Base-by-base conservation (phyloP, 2,888 invertebrate species). In the Chloromyia formosa region DNA sequence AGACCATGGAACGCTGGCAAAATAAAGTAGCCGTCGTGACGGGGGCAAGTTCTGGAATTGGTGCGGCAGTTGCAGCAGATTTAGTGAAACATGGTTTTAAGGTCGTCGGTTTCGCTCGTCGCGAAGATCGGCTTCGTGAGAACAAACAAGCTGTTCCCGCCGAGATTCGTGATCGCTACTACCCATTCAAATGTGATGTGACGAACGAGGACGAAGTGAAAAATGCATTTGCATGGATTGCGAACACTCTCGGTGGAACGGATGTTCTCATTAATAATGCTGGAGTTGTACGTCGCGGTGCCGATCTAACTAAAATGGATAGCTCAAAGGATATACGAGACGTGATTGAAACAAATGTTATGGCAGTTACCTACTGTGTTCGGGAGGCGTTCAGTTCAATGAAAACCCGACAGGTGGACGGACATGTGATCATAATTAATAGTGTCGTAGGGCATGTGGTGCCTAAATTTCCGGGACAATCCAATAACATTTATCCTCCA, bases 21-120 rank as follows among this genome's bases (percentile, higher is more conserved):
- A 71, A 58, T 58, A 35, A 40, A 40, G 40, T 71, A 0, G 56
- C 71, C 10, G 71, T 71, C 9, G 71, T 71, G n/a, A 91, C 90
- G 1, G 91, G 91, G 56, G 90, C 90, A 18, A 90, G 90, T 81
- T 84, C 87, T 0, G 91, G 90, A 4, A 90, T 91, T 74, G 91
- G 89, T 14, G 88, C 87, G 1, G 87, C 86, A 7, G 86, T 87
- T 75, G 84, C 84, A 0, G 81, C 82, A 35, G 83, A 85, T 7
- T 80, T 89, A 53, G 85, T 86, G 1, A 80, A 83, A 73, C 83
- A 85, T 42, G 90, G 90, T 1, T 80, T 90, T 79, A 83, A 85
- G 66, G 90, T 90, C 1, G 85, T 89, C 0, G 89, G 88, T 0
- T 82, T 89, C 78, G 88, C 89, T 0, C 82, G 89, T 64, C 85